phyloP scores from a whole-genome alignment of 92 coral and sea anemone genomes.

The Phymanthus crucifer region DNA sequence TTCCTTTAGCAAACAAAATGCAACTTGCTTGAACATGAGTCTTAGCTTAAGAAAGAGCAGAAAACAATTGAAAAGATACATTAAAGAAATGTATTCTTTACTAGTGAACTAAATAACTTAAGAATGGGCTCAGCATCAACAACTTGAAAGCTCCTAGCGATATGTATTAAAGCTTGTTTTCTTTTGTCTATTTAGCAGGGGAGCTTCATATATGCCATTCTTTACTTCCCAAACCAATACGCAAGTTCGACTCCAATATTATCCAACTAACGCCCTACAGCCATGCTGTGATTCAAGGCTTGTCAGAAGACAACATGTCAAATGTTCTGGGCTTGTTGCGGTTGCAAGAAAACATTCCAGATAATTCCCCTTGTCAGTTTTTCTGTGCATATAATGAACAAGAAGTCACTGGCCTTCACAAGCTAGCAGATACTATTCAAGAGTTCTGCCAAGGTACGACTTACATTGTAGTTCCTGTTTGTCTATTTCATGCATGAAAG shows the following conservation, averaged over 20 bases:
- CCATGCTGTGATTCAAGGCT: constrained; percentile 36
- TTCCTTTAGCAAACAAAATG: too few species aligned
- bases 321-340: constrained; percentile 28
- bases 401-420: neutral
- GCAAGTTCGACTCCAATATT: neutral
- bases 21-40: too few species aligned
- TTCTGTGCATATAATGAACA: constrained; percentile 1
- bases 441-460: constrained; percentile 14
- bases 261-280: constrained; percentile 36
- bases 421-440: neutral
- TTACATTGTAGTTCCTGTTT: neutral
- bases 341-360: neutral
- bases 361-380: neutral
- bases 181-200: neutral
- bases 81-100: too few species aligned
- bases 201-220: constrained; percentile 9
- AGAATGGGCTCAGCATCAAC: too few species aligned
- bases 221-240: neutral
- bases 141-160: too few species aligned
- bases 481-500: too few species aligned
- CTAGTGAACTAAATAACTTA: too few species aligned
- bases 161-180: neutral
- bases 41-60: too few species aligned
- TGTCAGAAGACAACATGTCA: constrained; percentile 4
- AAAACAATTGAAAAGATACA: too few species aligned